These are phyloP conservation scores for Lordiphosa fenestrarum DNA, from an alignment of 2,888 invertebrate genomes.

Conservation along the genomic window DNA sequence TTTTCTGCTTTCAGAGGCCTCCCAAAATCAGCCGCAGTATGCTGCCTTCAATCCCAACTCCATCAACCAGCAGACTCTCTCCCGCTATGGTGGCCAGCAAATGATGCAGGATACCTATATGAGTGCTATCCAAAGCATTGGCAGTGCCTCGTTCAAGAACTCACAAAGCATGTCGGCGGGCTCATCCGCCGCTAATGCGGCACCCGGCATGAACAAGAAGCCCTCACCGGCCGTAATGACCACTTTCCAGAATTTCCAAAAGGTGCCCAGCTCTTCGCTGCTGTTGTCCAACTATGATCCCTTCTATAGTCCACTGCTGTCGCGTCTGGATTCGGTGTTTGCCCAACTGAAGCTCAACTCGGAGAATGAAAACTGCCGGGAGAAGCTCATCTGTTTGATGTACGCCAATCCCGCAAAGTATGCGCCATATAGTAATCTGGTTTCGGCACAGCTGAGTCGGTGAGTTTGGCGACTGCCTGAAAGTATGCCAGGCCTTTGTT, in stretches of 20 bases:
- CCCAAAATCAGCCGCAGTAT: conserved; percentile 80
- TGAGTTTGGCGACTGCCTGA: conserved; percentile 77
- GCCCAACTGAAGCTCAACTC: conserved; percentile 86
- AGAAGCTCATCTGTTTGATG: conserved; percentile 92
- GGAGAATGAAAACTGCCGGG: conserved; percentile 87
- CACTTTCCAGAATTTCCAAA: conserved; percentile 92
- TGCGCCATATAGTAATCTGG: conserved; percentile 93
- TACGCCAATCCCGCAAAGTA: conserved; percentile 93
- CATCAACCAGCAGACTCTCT: conserved; percentile 69
- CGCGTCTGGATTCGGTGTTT: conserved; percentile 91
- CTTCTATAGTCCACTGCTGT: conserved; percentile 92
- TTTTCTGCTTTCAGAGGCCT: conserved; percentile 79
- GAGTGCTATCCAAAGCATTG: conserved; percentile 80
- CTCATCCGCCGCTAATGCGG: conserved; percentile 42
- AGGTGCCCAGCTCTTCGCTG: conserved; percentile 90
- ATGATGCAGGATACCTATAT: conserved; percentile 84
- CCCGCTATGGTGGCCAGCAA: conserved; percentile 83
- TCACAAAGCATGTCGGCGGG: conserved; percentile 66
- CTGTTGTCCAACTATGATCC: conserved; percentile 93
- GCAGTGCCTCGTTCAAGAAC: conserved; percentile 76
- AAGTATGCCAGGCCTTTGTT: conserved; percentile 44
- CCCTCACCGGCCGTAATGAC: conserved; percentile 81
- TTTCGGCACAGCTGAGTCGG: conserved; percentile 93
- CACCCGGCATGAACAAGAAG: conserved; percentile 65
- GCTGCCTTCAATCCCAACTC: conserved; percentile 69